Percentiles rank a stretch among this genome's conserved stretches.
Evolutionary conservation across 2,113 vertebrate genomes (phyloP).

Genomic region (Alosa alosa): DNA sequence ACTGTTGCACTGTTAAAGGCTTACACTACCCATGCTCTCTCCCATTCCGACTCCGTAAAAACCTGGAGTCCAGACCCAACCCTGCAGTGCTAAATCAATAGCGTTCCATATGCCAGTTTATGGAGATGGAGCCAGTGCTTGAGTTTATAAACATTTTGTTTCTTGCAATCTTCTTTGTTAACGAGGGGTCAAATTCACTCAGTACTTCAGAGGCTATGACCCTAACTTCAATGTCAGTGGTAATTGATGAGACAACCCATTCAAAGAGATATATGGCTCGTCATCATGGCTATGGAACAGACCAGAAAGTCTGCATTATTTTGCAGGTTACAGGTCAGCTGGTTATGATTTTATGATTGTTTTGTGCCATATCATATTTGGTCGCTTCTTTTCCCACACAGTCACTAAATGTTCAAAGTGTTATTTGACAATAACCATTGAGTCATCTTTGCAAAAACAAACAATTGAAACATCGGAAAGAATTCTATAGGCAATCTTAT

Average conservation of each 20-base stretch:
- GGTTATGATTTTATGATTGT: not conserved
- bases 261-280: not conserved
- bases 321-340: not conserved
- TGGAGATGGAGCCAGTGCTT: not conserved
- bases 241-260: not conserved
- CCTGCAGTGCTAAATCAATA: not conserved
- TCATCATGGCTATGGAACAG: not conserved
- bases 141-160: constrained; percentile 5
- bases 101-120: not conserved
- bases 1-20: not conserved
- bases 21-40: not conserved
- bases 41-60: not conserved
- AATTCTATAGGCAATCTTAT: not conserved
- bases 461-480: not conserved
- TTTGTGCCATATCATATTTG: not conserved
- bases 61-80: not conserved
- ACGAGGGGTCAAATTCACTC: not conserved
- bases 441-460: not conserved
- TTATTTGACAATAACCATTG: not conserved
- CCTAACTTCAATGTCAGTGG: not conserved
- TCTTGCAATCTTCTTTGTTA: not conserved
- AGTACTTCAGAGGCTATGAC: not conserved
- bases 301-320: not conserved
- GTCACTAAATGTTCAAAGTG: not conserved
- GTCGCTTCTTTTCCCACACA: not conserved